A percentile compares a stretch with the other conserved stretches of the same genome.
Evolutionary conservation across 2,113 vertebrate genomes (phyloP).

Genomic region (Dendrocopos noguchii): DNA sequence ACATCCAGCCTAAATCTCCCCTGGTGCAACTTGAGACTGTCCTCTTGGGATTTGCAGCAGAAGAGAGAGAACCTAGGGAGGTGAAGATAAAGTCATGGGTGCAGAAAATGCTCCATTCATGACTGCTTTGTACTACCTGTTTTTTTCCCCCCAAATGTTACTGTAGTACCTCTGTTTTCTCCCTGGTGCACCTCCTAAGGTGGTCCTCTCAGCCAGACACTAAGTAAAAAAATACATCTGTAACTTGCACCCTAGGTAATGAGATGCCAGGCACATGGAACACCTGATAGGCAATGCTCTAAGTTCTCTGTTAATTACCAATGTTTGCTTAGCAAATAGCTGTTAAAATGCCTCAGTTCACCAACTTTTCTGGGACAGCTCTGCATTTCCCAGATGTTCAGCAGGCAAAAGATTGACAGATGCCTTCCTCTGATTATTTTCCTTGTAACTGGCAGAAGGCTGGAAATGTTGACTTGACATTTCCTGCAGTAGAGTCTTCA

Average conservation of each 20-base stretch:
- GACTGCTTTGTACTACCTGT: background rate
- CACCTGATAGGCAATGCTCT: background rate
- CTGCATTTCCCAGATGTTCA: background rate
- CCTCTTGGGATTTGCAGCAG: background rate
- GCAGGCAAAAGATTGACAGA: background rate
- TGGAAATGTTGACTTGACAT: background rate
- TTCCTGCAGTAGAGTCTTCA: background rate
- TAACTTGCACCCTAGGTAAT: background rate
- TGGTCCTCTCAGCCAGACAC: background rate
- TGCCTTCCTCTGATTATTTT: background rate
- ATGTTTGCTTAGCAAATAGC: constrained; percentile 49
- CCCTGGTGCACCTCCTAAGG: background rate
- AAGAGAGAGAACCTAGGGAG: background rate
- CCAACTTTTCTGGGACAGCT: background rate
- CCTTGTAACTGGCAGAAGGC: background rate
- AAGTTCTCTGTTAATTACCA: background rate
- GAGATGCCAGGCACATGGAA: background rate
- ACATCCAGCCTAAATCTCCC: too few relatives aligned
- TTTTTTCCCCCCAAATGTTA: background rate
- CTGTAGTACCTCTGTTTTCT: background rate
- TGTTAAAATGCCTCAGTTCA: background rate
- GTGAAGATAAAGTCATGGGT: background rate
- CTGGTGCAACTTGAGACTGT: too few relatives aligned
- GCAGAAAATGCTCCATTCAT: background rate
- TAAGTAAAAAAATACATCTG: fast-evolving